These are phyloP conservation scores for Nebria brevicollis DNA, from an alignment of 2,888 invertebrate species.

Conservation along the genomic window DNA sequence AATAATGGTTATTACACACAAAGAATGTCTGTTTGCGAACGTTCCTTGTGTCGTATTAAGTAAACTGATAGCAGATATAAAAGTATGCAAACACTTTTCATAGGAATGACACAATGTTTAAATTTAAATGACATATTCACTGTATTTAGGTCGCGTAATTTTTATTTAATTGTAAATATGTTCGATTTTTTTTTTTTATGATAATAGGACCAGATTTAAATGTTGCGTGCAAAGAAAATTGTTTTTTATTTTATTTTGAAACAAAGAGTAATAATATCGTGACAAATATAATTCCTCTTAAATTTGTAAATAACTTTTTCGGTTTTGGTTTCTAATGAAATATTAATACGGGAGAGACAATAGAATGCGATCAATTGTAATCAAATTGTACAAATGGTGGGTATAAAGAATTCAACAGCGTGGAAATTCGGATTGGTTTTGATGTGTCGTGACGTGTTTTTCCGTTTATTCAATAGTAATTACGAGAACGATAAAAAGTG, in stretches of 20 bases:
- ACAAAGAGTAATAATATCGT: background rate
- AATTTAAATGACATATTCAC: background rate
- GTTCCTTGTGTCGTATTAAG: background rate
- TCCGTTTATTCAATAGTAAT: background rate
- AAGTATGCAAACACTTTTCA: background rate
- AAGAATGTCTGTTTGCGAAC: background rate
- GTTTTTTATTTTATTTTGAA: background rate
- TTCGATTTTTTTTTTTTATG: too few species aligned
- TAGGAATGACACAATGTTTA: slow-evolving; percentile 7
- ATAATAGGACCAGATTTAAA: too few species aligned
- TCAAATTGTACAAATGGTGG: background rate
- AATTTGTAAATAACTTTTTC: background rate
- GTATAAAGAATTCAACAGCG: background rate
- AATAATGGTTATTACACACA: slow-evolving; percentile 8
- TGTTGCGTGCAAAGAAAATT: background rate
- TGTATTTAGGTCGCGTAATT: too few species aligned
- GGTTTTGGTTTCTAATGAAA: background rate
- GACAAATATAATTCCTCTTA: background rate
- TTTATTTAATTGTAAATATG: too few species aligned
- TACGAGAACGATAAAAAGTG: background rate
- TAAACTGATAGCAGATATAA: slow-evolving; percentile 4
- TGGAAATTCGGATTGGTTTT: background rate
- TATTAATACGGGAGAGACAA: background rate
- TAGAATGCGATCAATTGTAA: background rate
- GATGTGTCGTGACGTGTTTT: background rate